A percentile compares a stretch with the other conserved stretches of the same genome.
Evolutionary conservation across 2,888 invertebrate genomes (phyloP).

Genomic region (Lapara coniferarum): DNA sequence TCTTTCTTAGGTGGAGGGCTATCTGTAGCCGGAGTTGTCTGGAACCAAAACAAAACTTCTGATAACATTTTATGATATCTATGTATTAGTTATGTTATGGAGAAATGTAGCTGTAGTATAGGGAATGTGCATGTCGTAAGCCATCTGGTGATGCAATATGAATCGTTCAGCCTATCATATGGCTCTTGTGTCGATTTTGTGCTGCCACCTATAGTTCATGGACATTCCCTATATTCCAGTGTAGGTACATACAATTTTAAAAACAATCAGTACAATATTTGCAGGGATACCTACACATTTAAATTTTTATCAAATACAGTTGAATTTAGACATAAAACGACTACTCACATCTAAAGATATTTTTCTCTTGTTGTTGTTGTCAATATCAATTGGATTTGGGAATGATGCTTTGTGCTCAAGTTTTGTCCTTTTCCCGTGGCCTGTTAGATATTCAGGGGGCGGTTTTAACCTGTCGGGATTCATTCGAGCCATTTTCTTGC

Average conservation of each 20-base stretch:
- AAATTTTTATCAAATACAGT: neutral
- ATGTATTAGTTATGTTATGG: too few relatives aligned
- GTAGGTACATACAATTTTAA: too few relatives aligned
- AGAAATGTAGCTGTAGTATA: too few relatives aligned
- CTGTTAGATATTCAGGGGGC: conserved; percentile 65
- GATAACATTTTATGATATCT: too few relatives aligned
- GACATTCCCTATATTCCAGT: too few relatives aligned
- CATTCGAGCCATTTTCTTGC: conserved; percentile 42
- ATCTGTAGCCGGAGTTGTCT: conserved; percentile 50
- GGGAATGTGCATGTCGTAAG: too few relatives aligned
- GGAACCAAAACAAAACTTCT: conserved; percentile 40
- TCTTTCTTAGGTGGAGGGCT: conserved; percentile 65
- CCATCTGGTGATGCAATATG: too few relatives aligned
- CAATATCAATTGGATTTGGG: conserved; percentile 28
- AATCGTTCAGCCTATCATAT: too few relatives aligned
- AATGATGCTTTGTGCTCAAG: conserved; percentile 51
- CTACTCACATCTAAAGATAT: conserved; percentile 52
- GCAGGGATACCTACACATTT: too few relatives aligned
- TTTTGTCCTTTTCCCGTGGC: conserved; percentile 72
- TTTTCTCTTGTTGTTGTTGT: conserved; percentile 61
- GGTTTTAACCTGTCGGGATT: conserved; percentile 61
- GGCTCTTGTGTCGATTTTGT: too few relatives aligned
- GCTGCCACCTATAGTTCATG: too few relatives aligned
- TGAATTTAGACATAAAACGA: neutral
- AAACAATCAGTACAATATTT: too few relatives aligned